Percentiles rank a stretch among this genome's conserved stretches.
These are phyloP conservation scores for Mythimna ferrago DNA, from an alignment of 2,888 invertebrate genomes.

Conservation along the genomic window DNA sequence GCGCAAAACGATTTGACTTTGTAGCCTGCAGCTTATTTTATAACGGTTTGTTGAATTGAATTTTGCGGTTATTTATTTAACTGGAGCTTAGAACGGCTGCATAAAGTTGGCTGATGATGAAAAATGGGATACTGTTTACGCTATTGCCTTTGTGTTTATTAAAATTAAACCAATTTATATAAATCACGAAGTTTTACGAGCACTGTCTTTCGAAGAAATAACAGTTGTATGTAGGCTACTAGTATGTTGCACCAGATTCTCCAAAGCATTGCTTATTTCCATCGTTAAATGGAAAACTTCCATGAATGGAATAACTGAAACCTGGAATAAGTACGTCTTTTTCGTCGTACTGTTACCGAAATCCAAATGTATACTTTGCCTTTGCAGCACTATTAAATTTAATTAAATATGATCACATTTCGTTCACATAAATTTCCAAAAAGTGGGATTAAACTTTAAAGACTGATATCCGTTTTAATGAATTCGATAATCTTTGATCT, in stretches of 20 bases:
- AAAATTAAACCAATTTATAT: conserved; percentile 50
- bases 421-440: conserved; percentile 18
- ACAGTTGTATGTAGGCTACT: conserved; percentile 7
- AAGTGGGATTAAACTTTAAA: conserved; percentile 34
- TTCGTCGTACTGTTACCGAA: conserved; percentile 6
- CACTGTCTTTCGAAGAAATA: conserved; percentile 3
- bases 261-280: neutral
- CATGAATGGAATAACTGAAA: conserved; percentile 1
- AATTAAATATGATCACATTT: conserved; percentile 31
- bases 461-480: conserved; percentile 44
- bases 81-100: conserved; percentile 78
- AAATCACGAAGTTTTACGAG: conserved; percentile 47
- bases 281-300: neutral
- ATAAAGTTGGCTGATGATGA: conserved; percentile 68
- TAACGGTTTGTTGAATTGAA: conserved; percentile 90
- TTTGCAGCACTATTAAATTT: conserved; percentile 7
- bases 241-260: conserved; percentile 8
- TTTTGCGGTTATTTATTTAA: conserved; percentile 90
- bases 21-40: conserved; percentile 88
- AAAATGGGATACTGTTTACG: conserved; percentile 57
- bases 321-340: neutral
- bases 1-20: conserved; percentile 89
- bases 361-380: conserved; percentile 18
- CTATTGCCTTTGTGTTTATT: conserved; percentile 51
- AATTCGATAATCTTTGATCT: conserved; percentile 56